Conservation (phyloP, 1,140 invertebrate species). For the Pygmarrhopalites habei region DNA sequence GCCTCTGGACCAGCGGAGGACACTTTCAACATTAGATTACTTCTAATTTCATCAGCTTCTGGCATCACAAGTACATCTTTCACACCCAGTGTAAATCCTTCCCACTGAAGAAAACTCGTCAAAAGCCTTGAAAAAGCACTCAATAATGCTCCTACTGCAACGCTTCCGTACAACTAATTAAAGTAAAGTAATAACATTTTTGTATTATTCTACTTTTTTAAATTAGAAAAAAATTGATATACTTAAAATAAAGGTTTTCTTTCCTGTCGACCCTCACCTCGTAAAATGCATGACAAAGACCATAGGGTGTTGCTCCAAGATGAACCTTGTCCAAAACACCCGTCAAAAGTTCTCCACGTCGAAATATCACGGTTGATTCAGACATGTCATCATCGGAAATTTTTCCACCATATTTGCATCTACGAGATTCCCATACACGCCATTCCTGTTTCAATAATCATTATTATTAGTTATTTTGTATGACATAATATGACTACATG, state of each 20-base stretch:
- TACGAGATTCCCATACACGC: conserved; percentile 51
- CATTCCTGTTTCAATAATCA: too few relatives aligned
- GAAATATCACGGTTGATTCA: conserved; percentile 86
- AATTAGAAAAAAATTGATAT: too few relatives aligned
- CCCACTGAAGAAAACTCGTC: conserved; percentile 77
- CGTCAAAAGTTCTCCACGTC: conserved; percentile 76
- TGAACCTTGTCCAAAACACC: conserved; percentile 97
- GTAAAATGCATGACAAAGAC: conserved; percentile 85
- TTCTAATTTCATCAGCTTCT: conserved; percentile 63
- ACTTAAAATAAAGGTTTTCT: too few relatives aligned
- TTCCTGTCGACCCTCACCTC: conserved; percentile 62
- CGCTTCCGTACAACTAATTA: conserved; percentile 85
- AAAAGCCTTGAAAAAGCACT: conserved; percentile 88
- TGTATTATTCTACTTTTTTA: too few relatives aligned
- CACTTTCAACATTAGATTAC: conserved; percentile 60
- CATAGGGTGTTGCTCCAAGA: conserved; percentile 88
- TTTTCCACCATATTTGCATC: conserved; percentile 56
- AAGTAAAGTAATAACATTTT: too few relatives aligned
- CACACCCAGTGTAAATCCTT: conserved; percentile 91
- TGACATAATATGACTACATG: too few relatives aligned
- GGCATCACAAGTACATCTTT: conserved; percentile 81
- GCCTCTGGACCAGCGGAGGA: conserved; percentile 48
- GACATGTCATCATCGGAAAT: conserved; percentile 57
- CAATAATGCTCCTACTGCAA: conserved; percentile 68
- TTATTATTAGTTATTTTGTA: too few relatives aligned